Evolutionary conservation across 2,113 vertebrate species (phyloP).

Genomic region (Kobus ellipsiprymnus): DNA sequence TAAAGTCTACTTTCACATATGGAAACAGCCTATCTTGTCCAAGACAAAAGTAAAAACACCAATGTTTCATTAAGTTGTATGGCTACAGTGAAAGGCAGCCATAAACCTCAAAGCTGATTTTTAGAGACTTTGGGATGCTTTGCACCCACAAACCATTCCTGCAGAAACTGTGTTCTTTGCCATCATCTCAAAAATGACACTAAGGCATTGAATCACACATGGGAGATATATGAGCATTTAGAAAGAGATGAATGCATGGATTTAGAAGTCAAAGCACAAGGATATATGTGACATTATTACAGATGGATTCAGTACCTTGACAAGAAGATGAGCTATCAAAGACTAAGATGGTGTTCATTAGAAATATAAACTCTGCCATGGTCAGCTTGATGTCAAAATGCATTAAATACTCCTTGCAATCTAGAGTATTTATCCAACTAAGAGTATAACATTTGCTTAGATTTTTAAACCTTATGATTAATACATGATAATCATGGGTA

Average conservation of each 20-base stretch:
- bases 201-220: not conserved
- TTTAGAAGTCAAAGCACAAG: conserved; percentile 20
- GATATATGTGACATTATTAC: not conserved
- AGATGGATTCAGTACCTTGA: not conserved
- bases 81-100: not conserved
- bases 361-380: not conserved
- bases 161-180: not conserved
- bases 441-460: conserved; percentile 49
- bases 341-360: not conserved
- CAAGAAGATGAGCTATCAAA: not conserved
- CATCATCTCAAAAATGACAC: not conserved
- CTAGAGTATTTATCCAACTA: conserved; percentile 50
- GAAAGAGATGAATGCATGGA: not conserved
- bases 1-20: not conserved
- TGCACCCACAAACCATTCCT: not conserved
- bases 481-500: conserved; percentile 59
- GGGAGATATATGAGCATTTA: not conserved
- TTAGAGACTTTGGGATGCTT: not conserved
- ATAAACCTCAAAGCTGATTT: not conserved
- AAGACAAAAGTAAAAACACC: not conserved
- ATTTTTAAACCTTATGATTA: conserved; percentile 56
- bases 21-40: not conserved
- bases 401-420: not conserved
- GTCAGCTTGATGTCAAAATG: not conserved
- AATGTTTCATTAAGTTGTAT: not conserved